Evolutionary conservation across 1,140 invertebrate species (phyloP).

Genomic region (Acromyrmex echinatior): DNA sequence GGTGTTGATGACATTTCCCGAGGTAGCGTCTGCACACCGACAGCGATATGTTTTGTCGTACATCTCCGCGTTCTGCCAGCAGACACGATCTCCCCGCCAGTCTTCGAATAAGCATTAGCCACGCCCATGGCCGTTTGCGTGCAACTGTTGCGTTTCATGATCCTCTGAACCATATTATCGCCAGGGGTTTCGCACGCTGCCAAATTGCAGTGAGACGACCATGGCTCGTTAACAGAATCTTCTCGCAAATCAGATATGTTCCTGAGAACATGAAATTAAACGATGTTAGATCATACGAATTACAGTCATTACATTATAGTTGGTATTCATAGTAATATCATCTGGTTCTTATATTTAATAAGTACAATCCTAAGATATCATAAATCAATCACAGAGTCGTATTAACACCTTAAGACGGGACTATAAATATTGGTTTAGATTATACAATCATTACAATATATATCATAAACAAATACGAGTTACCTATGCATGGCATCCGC

Average conservation of each 20-base stretch:
- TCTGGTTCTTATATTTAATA: too few relatives aligned
- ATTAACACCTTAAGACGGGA: too few relatives aligned
- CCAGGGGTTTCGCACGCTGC: slow-evolving; percentile 72
- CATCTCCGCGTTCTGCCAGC: slow-evolving; percentile 58
- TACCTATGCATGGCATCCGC: slow-evolving; percentile 19
- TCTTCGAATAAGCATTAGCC: slow-evolving; percentile 78
- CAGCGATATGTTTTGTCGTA: slow-evolving; percentile 68
- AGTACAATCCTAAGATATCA: too few relatives aligned
- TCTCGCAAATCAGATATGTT: slow-evolving; percentile 52
- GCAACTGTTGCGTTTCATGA: slow-evolving; percentile 82
- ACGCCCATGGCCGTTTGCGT: slow-evolving; percentile 79
- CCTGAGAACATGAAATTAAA: slow-evolving; percentile 39
- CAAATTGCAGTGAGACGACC: slow-evolving; percentile 85
- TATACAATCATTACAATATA: neutral
- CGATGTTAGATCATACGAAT: neutral
- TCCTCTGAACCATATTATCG: slow-evolving; percentile 65
- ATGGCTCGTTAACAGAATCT: slow-evolving; percentile 77
- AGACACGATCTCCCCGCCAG: slow-evolving; percentile 81
- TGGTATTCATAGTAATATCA: too few relatives aligned
- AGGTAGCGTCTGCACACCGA: slow-evolving; percentile 74
- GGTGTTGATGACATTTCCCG: slow-evolving; percentile 26
- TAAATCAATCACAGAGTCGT: too few relatives aligned
- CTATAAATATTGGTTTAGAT: too few relatives aligned
- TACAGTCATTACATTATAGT: neutral
- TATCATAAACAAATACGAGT: neutral